A percentile compares a stretch with the other conserved stretches of the same genome.
Conservation (phyloP, 2,888 invertebrate species). For the Maniola hyperantus region DNA sequence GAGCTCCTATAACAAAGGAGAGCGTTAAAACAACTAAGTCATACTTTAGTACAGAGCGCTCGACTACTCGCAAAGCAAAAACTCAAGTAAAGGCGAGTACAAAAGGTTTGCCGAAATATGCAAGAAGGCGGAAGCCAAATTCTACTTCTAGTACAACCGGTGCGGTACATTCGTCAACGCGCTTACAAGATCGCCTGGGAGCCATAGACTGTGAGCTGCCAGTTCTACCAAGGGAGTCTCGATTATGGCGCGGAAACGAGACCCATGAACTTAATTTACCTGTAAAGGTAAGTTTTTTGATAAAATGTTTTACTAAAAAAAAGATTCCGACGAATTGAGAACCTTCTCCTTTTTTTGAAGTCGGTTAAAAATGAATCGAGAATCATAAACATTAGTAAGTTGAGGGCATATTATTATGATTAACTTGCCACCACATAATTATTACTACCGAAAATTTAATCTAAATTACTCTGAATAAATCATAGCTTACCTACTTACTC, state of each 20-base stretch:
- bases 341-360: too few relatives aligned
- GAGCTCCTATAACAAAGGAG: conserved; percentile 66
- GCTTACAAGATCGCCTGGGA: conserved; percentile 84
- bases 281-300: conserved; percentile 80
- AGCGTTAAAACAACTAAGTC: conserved; percentile 68
- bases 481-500: too few relatives aligned
- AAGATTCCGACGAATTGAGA: too few relatives aligned
- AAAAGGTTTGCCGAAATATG: conserved; percentile 69
- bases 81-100: conserved; percentile 63
- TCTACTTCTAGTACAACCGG: conserved; percentile 65
- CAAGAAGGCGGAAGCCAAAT: conserved; percentile 73
- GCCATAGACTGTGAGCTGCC: conserved; percentile 86
- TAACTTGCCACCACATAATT: too few relatives aligned
- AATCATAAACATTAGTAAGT: too few relatives aligned
- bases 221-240: conserved; percentile 84
- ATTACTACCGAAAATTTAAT: too few relatives aligned
- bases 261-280: conserved; percentile 87
- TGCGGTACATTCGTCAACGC: conserved; percentile 67
- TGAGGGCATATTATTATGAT: too few relatives aligned
- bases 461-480: too few relatives aligned
- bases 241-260: conserved; percentile 87
- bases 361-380: too few relatives aligned
- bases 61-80: conserved; percentile 61
- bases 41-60: conserved; percentile 57
- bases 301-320: conserved; percentile 10